Percentiles rank a stretch among this genome's conserved stretches.
Evolutionary conservation across 1,140 invertebrate genomes (phyloP).

Genomic region (Drosophila watanabei): DNA sequence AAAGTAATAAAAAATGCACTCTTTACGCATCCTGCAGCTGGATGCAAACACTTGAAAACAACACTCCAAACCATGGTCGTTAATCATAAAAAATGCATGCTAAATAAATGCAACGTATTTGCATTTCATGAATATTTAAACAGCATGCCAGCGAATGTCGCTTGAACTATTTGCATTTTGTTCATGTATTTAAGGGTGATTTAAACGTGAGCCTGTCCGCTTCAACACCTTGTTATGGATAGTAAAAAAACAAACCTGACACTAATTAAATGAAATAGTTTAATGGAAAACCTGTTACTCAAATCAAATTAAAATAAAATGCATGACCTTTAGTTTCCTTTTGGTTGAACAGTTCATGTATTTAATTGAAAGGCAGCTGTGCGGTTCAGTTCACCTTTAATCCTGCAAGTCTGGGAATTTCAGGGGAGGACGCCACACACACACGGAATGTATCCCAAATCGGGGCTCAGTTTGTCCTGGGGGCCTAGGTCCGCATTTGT

Average conservation of each 20-base stretch:
- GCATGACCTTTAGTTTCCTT: background rate
- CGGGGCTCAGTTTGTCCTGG: constrained; percentile 1
- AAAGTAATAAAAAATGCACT: background rate
- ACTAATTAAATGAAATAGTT: background rate
- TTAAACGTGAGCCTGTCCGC: background rate
- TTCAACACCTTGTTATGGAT: background rate
- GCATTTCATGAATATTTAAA: constrained; percentile 26
- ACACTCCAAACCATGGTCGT: background rate
- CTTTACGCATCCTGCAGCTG: no score
- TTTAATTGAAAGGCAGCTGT: constrained; percentile 2
- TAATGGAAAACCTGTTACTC: background rate
- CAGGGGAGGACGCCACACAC: background rate
- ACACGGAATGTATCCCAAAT: background rate
- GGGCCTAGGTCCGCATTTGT: constrained; percentile 8
- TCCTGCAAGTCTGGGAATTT: constrained; percentile 5
- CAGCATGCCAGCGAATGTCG: background rate
- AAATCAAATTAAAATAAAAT: background rate
- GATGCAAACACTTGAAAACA: background rate
- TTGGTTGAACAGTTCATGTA: constrained; percentile 1
- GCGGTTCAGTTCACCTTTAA: constrained; percentile 5
- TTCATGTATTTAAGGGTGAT: background rate
- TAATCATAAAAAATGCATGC: constrained; percentile 24
- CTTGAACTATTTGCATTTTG: background rate
- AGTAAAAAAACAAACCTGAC: no score
- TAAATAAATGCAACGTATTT: constrained; percentile 26